These are phyloP conservation scores for Squalus acanthias DNA, from an alignment of 2,797 vertebrate genomes.

Conservation along the genomic window DNA sequence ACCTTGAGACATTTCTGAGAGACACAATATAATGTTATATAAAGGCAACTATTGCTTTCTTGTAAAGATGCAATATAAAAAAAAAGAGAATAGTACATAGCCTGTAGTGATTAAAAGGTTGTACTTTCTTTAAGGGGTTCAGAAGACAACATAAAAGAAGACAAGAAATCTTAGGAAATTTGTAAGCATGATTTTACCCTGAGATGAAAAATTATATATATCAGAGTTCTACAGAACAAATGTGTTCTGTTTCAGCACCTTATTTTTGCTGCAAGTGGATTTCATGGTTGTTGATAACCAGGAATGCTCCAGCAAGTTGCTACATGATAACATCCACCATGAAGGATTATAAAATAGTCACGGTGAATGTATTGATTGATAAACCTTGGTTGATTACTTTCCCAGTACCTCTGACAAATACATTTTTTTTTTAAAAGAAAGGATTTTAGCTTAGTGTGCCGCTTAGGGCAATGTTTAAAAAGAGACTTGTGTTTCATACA, in stretches of 20 bases:
- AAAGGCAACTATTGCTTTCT: background rate
- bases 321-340: background rate
- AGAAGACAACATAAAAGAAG: background rate
- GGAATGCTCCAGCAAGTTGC: background rate
- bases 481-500: background rate
- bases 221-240: background rate
- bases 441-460: background rate
- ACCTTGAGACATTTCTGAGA: background rate
- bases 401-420: background rate
- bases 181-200: background rate
- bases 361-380: background rate
- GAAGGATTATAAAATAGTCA: background rate
- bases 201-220: background rate
- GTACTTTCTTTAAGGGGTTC: background rate
- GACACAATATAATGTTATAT: background rate
- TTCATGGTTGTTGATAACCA: background rate
- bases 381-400: background rate
- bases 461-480: background rate
- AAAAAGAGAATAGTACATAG: background rate
- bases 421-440: background rate
- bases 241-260: background rate
- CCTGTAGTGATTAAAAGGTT: background rate
- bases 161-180: background rate
- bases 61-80: background rate
- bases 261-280: background rate